Evolutionary conservation across 92 coral and sea anemone species (phyloP).

Genomic region (Pocillopora grandis): DNA sequence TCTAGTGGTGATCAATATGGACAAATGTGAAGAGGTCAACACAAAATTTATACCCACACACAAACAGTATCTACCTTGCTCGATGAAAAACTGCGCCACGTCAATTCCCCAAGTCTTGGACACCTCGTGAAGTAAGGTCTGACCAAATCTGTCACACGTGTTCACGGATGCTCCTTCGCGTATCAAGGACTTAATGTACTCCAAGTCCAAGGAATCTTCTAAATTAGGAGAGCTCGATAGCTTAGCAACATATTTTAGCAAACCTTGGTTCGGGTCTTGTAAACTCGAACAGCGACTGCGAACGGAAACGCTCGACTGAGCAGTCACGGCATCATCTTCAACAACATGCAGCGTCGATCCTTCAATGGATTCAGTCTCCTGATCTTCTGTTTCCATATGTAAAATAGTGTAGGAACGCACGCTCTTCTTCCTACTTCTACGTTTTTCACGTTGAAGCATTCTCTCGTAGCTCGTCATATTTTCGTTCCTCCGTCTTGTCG

Average conservation of each 20-base stretch:
- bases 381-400: constrained; percentile 36
- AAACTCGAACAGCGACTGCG: constrained; percentile 23
- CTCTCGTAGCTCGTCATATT: constrained; percentile 43
- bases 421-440: constrained; percentile 10
- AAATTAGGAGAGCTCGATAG: constrained; percentile 53
- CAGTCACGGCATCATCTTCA: not conserved
- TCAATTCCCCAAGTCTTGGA: constrained; percentile 65
- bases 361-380: not conserved
- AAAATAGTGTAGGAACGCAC: constrained; percentile 16
- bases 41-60: not conserved
- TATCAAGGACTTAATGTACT: constrained; percentile 52
- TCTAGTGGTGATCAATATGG: too few relatives aligned
- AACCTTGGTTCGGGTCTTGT: constrained; percentile 25
- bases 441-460: constrained; percentile 31
- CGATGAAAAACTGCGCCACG: constrained; percentile 56
- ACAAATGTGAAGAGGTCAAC: not conserved
- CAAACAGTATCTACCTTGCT: constrained; percentile 39
- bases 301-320: constrained; percentile 15
- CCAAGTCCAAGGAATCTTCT: constrained; percentile 59
- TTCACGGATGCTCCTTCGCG: constrained; percentile 61
- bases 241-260: constrained; percentile 60
- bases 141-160: constrained; percentile 57
- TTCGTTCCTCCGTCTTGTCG: constrained; percentile 22
- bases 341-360: constrained; percentile 2
- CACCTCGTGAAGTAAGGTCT: constrained; percentile 65